Base-by-base conservation (phyloP, 2,888 invertebrate genomes). In the Acanthococcus lagerstroemiae region DNA sequence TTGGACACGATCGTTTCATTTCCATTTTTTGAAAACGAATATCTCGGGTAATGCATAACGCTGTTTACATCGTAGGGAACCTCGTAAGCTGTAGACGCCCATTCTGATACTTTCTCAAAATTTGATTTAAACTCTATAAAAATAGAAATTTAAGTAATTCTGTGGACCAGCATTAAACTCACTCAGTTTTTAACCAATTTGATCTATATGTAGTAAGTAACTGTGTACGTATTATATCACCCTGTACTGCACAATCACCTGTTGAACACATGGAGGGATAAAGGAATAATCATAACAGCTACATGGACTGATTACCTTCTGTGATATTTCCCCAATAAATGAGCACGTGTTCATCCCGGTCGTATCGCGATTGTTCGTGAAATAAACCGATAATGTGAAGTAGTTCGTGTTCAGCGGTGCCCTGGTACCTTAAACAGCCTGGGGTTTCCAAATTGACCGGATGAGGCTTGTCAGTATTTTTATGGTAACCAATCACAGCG, bases 11-110 rank as follows among this genome's bases (percentile, higher is more conserved):
- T 73, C 3, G 73, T 73, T 45, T 70, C 70, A 50, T 72, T 71
- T 3, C 72, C 72, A 67, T 73, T 73, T 68, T 72, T 73, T 0
- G 72, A 73, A 68, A 73, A 73, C 6, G 73, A 72, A 50, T 66
- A 70, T 52, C 69, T 71, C 1, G 73, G 73, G 57, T 73, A 73
- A 67, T 73, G 73, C 73, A 73, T 73, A 4, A 73, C 70, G 55
- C 73, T 73, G 27, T 70, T 69, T 48, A 71, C 72, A 58, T 73
- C 72, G 56, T 73, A 73, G 2, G 72, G 70, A 15, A 72, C 65
- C 24, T 69, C 69, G 56, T 69, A 73, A 15, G 71, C 70, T 9
- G 72, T 70, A 6, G 71, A 70, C 7, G 69, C 67, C 15, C 67
- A 60, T 6, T 67, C 65, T 4, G 69, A 63, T 7, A 70, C 72